A percentile compares a stretch with the other conserved stretches of the same genome.
Conservation (phyloP, 2,888 invertebrate species). For the Leptothorax acervorum region DNA sequence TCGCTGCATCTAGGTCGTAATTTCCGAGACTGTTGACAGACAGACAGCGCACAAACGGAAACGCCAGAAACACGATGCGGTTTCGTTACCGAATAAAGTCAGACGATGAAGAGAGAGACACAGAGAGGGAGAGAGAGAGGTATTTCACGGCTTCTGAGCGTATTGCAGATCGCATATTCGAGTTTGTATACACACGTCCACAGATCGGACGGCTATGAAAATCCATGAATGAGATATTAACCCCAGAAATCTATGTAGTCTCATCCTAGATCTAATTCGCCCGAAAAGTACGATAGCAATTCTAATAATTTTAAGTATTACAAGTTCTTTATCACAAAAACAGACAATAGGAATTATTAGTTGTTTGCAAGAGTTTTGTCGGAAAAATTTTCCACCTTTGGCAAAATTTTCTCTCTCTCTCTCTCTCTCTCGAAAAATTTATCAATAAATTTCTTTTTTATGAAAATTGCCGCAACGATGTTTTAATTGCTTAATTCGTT, state of each 20-base stretch:
- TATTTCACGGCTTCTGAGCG: constrained; percentile 29
- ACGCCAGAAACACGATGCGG: constrained; percentile 57
- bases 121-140: neutral
- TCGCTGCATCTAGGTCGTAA: constrained; percentile 52
- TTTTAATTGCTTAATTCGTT: neutral
- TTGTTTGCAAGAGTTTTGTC: neutral
- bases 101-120: constrained; percentile 14
- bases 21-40: constrained; percentile 56
- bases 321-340: neutral
- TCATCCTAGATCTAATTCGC: neutral
- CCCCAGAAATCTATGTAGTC: neutral
- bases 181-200: constrained; percentile 18
- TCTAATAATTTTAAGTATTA: neutral
- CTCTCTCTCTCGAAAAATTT: neutral
- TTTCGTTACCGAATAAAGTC: constrained; percentile 49
- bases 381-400: neutral
- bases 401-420: neutral
- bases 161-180: constrained; percentile 23
- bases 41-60: constrained; percentile 47
- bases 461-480: neutral
- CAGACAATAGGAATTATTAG: neutral
- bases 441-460: neutral
- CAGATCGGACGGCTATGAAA: constrained; percentile 17
- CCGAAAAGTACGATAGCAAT: neutral
- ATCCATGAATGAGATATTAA: constrained; percentile 25